phyloP scores from a whole-genome alignment of 2,888 invertebrate species.

The Cinara cedri region DNA sequence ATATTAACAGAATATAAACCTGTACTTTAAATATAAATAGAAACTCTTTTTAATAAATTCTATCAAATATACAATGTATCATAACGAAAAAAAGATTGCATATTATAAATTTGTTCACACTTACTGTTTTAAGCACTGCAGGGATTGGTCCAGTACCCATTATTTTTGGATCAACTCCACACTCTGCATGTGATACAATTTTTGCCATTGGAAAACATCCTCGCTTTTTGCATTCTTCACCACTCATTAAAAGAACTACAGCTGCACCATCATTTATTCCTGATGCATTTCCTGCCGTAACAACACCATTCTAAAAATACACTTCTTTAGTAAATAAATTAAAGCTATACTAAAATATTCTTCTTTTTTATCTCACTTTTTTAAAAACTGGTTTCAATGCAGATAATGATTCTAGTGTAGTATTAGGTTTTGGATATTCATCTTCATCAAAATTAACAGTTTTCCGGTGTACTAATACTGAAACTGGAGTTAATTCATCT shows the following conservation, averaged over 20 bases:
- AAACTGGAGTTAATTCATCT: conserved; percentile 75
- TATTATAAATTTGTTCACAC: conserved; percentile 60
- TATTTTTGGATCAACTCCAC: conserved; percentile 78
- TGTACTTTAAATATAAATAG: too few species aligned
- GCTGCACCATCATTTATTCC: conserved; percentile 91
- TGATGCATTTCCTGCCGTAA: conserved; percentile 81
- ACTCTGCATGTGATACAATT: conserved; percentile 77
- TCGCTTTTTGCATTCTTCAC: conserved; percentile 67
- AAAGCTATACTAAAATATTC: not conserved
- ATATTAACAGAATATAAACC: too few species aligned
- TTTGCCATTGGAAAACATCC: conserved; percentile 73
- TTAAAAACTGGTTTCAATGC: conserved; percentile 73
- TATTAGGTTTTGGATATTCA: conserved; percentile 73
- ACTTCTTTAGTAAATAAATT: not conserved
- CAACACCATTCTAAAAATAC: conserved; percentile 68
- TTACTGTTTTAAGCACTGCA: conserved; percentile 73
- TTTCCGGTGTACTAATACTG: conserved; percentile 65
- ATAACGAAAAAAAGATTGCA: too few species aligned
- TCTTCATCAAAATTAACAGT: conserved; percentile 68
- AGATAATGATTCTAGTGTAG: conserved; percentile 68
- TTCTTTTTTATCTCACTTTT: conserved; percentile 63
- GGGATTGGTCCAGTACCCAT: conserved; percentile 82
- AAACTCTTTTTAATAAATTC: too few species aligned
- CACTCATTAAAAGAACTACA: conserved; percentile 76
- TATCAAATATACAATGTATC: too few species aligned